Conservation (phyloP, 2,888 invertebrate genomes). For the Microplitis deprimator region DNA sequence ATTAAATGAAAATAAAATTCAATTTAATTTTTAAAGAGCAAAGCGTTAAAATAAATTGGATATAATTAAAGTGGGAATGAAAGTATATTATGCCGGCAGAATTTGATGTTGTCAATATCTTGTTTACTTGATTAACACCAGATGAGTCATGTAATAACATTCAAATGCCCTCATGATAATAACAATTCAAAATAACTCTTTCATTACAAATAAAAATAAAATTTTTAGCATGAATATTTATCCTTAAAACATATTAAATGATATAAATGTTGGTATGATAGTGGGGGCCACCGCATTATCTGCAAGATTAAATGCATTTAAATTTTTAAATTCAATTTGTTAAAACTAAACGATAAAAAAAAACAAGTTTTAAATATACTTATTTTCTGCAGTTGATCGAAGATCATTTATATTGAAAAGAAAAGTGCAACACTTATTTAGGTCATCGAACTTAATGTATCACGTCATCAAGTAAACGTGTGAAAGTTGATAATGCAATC, state of each 20-base stretch:
- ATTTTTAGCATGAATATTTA: not conserved
- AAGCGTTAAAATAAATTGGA: not conserved
- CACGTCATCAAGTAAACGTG: slow-evolving; percentile 28
- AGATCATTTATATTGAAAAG: slow-evolving; percentile 28
- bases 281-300: not conserved
- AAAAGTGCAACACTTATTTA: slow-evolving; percentile 20
- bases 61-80: not conserved
- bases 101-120: not conserved
- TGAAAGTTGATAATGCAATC: slow-evolving; percentile 31
- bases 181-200: not conserved
- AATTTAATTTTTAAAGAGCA: not conserved
- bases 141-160: not conserved
- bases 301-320: not conserved
- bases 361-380: not conserved
- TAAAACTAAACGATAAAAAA: not conserved
- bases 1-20: not conserved
- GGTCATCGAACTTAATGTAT: slow-evolving; percentile 34
- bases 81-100: not conserved
- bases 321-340: not conserved
- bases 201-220: not conserved
- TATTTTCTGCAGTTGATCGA: slow-evolving; percentile 15
- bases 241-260: not conserved
- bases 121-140: not conserved
- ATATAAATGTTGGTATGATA: not conserved
- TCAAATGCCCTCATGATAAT: not conserved